A percentile compares a stretch with the other conserved stretches of the same genome.
phyloP scores from a whole-genome alignment of 1,140 invertebrate species.

The Zaprionus tsacasi region DNA sequence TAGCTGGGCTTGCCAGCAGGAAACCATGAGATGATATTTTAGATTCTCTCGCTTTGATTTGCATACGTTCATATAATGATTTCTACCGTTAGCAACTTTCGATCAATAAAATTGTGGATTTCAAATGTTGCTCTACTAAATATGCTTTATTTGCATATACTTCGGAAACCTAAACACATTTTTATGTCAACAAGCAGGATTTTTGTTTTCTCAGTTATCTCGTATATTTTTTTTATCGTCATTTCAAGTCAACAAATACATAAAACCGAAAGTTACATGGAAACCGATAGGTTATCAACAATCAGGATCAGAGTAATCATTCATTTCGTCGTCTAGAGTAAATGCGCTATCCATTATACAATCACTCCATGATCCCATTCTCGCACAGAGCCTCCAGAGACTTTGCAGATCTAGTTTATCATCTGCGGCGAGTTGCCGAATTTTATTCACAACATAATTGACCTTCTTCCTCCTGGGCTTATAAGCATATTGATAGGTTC shows the following conservation, averaged over 20 bases:
- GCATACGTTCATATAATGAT: constrained; percentile 50
- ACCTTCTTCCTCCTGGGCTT: constrained; percentile 16
- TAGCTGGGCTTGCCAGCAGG: constrained; percentile 21
- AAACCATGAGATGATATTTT: constrained; percentile 23
- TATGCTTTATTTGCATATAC: neutral
- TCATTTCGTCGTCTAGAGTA: neutral
- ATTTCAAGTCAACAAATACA: neutral
- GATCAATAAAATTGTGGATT: constrained; percentile 73
- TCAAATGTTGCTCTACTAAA: constrained; percentile 42
- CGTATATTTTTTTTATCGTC: neutral
- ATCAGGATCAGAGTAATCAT: neutral
- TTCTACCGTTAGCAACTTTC: constrained; percentile 64
- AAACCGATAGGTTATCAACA: neutral
- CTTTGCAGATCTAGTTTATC: neutral
- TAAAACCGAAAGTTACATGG: neutral
- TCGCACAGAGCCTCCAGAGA: neutral
- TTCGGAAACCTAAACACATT: no score
- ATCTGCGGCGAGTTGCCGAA: neutral
- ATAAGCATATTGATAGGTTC: constrained; percentile 8
- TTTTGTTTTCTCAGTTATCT: no score
- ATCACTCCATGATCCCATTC: constrained; percentile 34
- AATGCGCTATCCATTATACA: neutral
- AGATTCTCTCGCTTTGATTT: constrained; percentile 38
- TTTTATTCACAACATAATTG: constrained; percentile 21
- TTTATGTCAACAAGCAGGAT: no score